A percentile compares a stretch with the other conserved stretches of the same genome.
These are phyloP conservation scores for Ploceus nigricollis DNA, from an alignment of 2,113 vertebrate genomes.

Conservation along the genomic window DNA sequence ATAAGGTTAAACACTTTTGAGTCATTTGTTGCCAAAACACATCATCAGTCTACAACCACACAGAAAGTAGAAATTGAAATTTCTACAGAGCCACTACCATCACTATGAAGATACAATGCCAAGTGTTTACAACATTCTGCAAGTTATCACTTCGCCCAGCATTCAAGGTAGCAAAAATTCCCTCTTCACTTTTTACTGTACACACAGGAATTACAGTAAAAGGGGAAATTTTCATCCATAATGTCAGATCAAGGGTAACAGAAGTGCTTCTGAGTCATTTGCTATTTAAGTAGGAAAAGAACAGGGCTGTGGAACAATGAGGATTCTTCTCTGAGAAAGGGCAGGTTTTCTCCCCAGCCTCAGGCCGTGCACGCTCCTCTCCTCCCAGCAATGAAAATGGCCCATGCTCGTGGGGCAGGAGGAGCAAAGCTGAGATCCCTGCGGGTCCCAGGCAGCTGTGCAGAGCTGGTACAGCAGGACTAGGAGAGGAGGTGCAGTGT, in stretches of 20 bases:
- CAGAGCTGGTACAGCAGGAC: background rate
- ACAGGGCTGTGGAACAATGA: background rate
- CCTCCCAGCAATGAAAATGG: background rate
- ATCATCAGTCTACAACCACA: constrained; percentile 9
- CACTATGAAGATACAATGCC: background rate
- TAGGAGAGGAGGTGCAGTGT: background rate
- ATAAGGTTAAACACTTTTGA: background rate
- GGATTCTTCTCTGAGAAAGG: background rate
- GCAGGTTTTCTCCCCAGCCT: background rate
- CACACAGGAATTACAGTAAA: background rate
- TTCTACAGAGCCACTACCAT: constrained; percentile 11
- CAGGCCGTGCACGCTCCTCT: rapidly evolving
- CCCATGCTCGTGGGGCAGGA: background rate
- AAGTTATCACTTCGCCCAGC: background rate
- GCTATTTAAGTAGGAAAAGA: background rate
- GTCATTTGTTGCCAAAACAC: background rate
- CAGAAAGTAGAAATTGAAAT: constrained; percentile 30
- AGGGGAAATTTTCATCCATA: background rate
- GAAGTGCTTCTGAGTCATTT: background rate
- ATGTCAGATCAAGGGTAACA: background rate
- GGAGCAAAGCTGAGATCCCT: background rate
- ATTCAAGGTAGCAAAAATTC: background rate
- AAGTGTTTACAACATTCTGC: background rate
- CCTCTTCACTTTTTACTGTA: background rate
- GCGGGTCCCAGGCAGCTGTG: background rate